Evolutionary conservation across 2,888 invertebrate genomes (phyloP).

Genomic region (Andrena marginata): DNA sequence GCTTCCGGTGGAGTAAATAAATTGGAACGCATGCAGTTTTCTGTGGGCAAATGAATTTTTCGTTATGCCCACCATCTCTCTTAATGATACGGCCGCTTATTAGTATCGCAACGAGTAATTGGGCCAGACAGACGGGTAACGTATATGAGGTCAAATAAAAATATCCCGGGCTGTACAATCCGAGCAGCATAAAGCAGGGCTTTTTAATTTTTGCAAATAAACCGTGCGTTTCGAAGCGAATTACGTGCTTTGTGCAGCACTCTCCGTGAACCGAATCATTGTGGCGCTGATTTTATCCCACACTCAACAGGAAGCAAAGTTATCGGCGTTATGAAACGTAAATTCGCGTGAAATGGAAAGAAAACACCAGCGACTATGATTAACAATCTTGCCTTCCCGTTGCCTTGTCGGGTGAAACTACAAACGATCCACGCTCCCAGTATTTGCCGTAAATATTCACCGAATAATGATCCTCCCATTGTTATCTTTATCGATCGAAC

Average conservation of each 20-base stretch:
- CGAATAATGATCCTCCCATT: neutral
- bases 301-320: neutral
- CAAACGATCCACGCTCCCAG: neutral
- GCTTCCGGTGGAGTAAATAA: neutral
- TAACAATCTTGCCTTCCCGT: slow-evolving; percentile 2
- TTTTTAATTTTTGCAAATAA: slow-evolving; percentile 19
- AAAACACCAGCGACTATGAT: slow-evolving; percentile 34
- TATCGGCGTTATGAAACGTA: slow-evolving; percentile 38
- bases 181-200: neutral
- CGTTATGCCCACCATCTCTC: neutral
- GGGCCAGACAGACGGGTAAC: slow-evolving; percentile 10
- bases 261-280: neutral
- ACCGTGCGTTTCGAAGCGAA: neutral
- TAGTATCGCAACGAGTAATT: slow-evolving; percentile 18
- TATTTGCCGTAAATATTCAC: slow-evolving; percentile 7
- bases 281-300: neutral
- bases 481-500: neutral
- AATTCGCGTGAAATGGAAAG: slow-evolving; percentile 40
- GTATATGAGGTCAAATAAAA: slow-evolving; percentile 23
- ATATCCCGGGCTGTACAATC: neutral
- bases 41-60: slow-evolving; percentile 26
- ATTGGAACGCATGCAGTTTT: slow-evolving; percentile 8
- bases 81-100: slow-evolving; percentile 28
- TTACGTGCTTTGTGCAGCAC: neutral
- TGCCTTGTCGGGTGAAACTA: neutral